phyloP scores from a whole-genome alignment of 2,888 invertebrate species.

The Cephus rjabovi region DNA sequence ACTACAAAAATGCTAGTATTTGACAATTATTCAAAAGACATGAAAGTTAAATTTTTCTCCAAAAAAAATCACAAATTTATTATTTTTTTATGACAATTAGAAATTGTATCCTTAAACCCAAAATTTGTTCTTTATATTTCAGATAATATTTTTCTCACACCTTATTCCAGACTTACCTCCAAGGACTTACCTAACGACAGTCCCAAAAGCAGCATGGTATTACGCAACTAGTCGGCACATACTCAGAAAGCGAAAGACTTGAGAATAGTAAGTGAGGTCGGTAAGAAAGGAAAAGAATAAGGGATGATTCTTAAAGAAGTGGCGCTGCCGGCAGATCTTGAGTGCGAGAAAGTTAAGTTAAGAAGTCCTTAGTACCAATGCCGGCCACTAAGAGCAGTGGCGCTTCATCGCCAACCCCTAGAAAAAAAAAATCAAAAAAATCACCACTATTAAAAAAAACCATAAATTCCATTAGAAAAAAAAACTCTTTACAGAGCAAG shows the following conservation, averaged over 20 bases:
- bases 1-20: background rate
- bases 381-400: constrained; percentile 46
- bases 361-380: constrained; percentile 45
- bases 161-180: background rate
- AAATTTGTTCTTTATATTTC: background rate
- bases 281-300: constrained; percentile 64
- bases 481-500: background rate
- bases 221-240: background rate
- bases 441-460: background rate
- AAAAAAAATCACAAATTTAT: background rate
- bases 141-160: background rate
- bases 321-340: constrained; percentile 46
- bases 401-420: constrained; percentile 30
- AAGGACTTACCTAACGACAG: background rate
- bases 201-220: background rate
- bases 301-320: constrained; percentile 61
- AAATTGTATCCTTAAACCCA: background rate
- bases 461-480: background rate
- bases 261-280: constrained; percentile 40
- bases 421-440: background rate
- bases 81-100: background rate
- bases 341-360: constrained; percentile 47
- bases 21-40: background rate
- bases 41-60: background rate
- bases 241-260: background rate